Evolutionary conservation across 2,888 invertebrate species (phyloP).

Genomic region (Trachelus tabidus): DNA sequence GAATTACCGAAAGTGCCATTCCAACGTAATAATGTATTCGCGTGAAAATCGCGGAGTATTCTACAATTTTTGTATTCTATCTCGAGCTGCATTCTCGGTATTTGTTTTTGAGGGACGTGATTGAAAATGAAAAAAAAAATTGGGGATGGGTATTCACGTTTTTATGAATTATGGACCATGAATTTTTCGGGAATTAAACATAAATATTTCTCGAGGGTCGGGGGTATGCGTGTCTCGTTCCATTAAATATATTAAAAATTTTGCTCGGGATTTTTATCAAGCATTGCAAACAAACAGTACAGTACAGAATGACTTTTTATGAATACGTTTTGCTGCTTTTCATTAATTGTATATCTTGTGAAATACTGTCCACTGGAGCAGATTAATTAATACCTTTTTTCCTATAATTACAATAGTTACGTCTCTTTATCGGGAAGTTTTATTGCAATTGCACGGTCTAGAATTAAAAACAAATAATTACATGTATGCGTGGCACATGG

Average conservation of each 20-base stretch:
- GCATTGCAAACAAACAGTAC: not conserved
- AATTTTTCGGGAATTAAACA: not conserved
- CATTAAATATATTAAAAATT: not conserved
- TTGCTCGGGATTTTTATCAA: not conserved
- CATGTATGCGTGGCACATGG: not conserved
- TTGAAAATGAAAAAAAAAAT: not conserved
- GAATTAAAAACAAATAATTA: not conserved
- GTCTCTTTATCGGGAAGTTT: not conserved
- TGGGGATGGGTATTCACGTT: not conserved
- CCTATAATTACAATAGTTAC: not conserved
- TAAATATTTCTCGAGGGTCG: not conserved
- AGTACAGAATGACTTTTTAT: not conserved
- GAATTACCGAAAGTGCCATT: conserved; percentile 31
- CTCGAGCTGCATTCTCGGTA: not conserved
- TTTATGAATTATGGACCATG: not conserved
- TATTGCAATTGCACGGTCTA: not conserved
- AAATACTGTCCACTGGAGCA: not conserved
- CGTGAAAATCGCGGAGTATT: not conserved
- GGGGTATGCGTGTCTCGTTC: not conserved
- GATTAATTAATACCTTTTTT: not conserved
- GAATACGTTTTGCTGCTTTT: not conserved
- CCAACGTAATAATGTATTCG: not conserved
- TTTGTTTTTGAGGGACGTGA: not conserved
- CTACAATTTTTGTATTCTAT: not conserved
- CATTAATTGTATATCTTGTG: not conserved